Evolutionary conservation across 2,888 invertebrate species (phyloP), one percentile per base, ranked within the genome.

Genomic region (Pomacea canaliculata): DNA sequence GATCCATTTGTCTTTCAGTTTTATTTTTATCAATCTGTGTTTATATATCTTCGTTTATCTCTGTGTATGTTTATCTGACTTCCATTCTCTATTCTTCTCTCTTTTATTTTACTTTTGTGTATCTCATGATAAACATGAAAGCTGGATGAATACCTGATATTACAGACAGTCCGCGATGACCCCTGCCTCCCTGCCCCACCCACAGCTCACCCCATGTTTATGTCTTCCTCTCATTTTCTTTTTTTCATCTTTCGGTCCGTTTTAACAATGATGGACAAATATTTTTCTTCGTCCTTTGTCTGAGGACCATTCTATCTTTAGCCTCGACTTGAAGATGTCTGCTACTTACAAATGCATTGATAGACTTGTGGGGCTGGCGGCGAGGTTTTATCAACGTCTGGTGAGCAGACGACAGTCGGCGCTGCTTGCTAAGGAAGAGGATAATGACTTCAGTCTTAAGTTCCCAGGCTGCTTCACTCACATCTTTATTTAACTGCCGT

Each of bases 1-100:
- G 12, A 16, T 56, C 51, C 51, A 8, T 56, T 0, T 16, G 51
- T 56, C 51, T 56, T 10, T 56, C 51, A 7, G 63, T 70, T 18
- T 70, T 49, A 9, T n/a, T 19, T 65, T 3, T 72, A n/a, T 72
- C 23, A 49, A 56, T 72, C 65, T 49, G 72, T 72, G 18, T 60
- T 10, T 51, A 12, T 27, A 1, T 59, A 1, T 59, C 56, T 71
- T 7, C 27, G n/a, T 62, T 18, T 63, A 46, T 65, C 37, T 72
- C 51, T 70, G 51, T 70, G 51, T 70, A 13, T 66, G 66, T 66
- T 18, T 66, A 23, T 66, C n/a, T 66, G 66, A 7, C n/a, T 60
- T 60, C 7, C 46, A n/a, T 68, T 68, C 46, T 37, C 46, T 48
- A 68, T 37, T 37, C 5, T 37, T 37, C 23, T 23, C 23, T 23